These are phyloP conservation scores for Nephrotoma appendiculata DNA, from an alignment of 2,888 invertebrate species.

Conservation along the genomic window DNA sequence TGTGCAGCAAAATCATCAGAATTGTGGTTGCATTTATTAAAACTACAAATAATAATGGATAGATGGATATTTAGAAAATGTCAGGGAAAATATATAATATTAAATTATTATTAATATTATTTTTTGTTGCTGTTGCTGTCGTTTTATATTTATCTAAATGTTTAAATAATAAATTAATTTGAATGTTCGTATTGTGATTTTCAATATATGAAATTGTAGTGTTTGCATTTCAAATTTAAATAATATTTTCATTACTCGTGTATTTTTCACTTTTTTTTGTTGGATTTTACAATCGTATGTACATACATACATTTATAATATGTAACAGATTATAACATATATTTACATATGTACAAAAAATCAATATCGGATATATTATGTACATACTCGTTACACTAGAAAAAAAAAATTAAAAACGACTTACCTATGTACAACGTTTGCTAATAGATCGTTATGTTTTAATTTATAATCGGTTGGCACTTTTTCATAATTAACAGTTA, in stretches of 20 bases:
- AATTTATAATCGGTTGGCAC: conserved; percentile 83
- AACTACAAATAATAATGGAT: not conserved
- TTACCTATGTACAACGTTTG: conserved; percentile 90
- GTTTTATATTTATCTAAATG: not conserved
- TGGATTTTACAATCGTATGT: not conserved
- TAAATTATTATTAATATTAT: not conserved
- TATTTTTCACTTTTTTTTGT: not conserved
- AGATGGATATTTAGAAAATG: not conserved
- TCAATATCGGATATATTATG: not conserved
- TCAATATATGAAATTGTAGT: not conserved
- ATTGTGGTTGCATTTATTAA: not conserved
- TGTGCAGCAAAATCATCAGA: not conserved
- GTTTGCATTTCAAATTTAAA: not conserved
- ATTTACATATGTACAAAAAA: not conserved
- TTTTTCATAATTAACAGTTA: conserved; percentile 86
- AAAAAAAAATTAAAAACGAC: conserved; percentile 7
- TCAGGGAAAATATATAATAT: not conserved
- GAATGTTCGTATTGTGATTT: not conserved
- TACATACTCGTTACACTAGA: not conserved
- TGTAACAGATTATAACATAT: conserved; percentile 14
- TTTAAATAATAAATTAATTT: not conserved
- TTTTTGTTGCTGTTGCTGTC: not conserved
- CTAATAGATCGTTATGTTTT: conserved; percentile 83
- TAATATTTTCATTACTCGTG: not conserved
- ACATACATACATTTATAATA: not conserved